phyloP scores from a whole-genome alignment of 2,888 invertebrate species.

The Reticulitermes lucifugus region DNA sequence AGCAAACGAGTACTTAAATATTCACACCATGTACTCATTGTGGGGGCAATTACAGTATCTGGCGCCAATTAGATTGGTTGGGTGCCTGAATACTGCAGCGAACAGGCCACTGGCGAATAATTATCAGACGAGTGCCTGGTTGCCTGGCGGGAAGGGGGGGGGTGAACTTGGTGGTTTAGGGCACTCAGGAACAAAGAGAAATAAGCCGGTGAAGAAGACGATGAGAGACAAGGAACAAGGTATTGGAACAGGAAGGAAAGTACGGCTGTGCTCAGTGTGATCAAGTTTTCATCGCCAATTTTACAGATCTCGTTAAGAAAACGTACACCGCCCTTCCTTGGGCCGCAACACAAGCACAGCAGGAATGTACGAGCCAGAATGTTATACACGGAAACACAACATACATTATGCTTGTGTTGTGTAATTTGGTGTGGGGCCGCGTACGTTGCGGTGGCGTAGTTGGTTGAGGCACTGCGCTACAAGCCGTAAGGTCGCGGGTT shows the following conservation, averaged over 20 bases:
- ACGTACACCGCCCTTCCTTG: neutral
- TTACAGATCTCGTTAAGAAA: neutral
- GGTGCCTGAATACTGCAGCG: neutral
- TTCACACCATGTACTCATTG: constrained; percentile 41
- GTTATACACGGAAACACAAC: neutral
- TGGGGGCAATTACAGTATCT: constrained; percentile 28
- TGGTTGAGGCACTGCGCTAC: too few relatives aligned
- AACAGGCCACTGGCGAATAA: constrained; percentile 18
- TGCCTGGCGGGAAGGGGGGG: neutral
- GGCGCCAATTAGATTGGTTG: constrained; percentile 34
- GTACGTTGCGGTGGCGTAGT: too few relatives aligned
- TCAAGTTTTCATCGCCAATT: constrained; percentile 3
- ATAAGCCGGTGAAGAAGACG: neutral
- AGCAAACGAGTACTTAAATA: constrained; percentile 36
- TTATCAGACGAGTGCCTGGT: constrained; percentile 12
- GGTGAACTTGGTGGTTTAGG: neutral
- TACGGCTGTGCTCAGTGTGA: neutral
- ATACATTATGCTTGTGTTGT: neutral
- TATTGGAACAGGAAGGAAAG: neutral
- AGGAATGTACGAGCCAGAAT: neutral
- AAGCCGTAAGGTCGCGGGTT: too few relatives aligned
- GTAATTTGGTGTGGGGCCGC: neutral
- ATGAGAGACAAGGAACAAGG: neutral
- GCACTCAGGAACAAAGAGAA: constrained; percentile 27
- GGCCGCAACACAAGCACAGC: too few relatives aligned